Evolutionary conservation across 2,888 invertebrate species (phyloP), one percentile per base, ranked within the genome.

Genomic region (Hybos culiciformis): DNA sequence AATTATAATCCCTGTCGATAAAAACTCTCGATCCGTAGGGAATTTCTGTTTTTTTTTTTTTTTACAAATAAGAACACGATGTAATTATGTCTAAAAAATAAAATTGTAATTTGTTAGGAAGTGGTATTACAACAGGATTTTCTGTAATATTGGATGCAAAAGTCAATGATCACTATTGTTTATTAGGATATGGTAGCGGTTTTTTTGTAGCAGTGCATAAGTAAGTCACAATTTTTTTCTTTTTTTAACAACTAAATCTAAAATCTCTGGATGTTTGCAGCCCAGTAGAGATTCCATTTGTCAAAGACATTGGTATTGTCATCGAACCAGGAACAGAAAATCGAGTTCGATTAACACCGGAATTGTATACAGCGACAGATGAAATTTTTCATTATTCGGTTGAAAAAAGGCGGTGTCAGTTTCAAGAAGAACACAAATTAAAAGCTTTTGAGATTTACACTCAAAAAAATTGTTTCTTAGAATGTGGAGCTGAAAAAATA

Each of bases 221-320:
- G n/a, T n/a, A n/a, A n/a, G n/a, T n/a, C n/a, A n/a, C n/a, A n/a
- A n/a, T n/a, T n/a, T n/a, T n/a, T n/a, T n/a, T n/a, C n/a, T n/a
- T n/a, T n/a, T n/a, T n/a, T n/a, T n/a, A n/a, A n/a, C n/a, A n/a
- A n/a, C n/a, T n/a, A n/a, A n/a, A n/a, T n/a, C n/a, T n/a, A n/a
- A n/a, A n/a, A n/a, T n/a, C n/a, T n/a, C n/a, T n/a, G n/a, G n/a
- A n/a, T n/a, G n/a, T n/a, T n/a, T n/a, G n/a, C 53, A 85, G 79
- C 60, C 84, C 86, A 0, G 78, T 81, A 1, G 85, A 86, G 59
- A 80, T 79, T 0, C 85, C 86, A 1, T 80, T 80, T 57, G 75
- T 85, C 46, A 74, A 78, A 5, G 80, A 83, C 52, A 75, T 78
- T 45, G 84, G 81, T 0, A 74, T 80, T 41, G 70, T 81, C 2